These are phyloP conservation scores for Hydriomena furcata DNA, from an alignment of 2,888 invertebrate genomes.

Conservation along the genomic window DNA sequence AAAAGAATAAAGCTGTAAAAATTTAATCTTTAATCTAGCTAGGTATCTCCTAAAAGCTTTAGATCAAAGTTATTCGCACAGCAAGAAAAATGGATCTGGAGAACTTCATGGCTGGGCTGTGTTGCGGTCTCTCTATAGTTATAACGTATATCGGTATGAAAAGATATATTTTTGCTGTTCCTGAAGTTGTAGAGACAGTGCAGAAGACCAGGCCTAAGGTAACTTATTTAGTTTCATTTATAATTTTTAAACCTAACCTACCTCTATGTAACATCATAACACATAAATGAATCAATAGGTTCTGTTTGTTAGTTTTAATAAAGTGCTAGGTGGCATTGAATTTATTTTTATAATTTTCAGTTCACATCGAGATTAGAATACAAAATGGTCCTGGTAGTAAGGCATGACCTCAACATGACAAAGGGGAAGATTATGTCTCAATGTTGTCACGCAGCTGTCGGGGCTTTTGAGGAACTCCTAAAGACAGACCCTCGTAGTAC, in stretches of 20 bases:
- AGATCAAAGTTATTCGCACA: too few relatives aligned
- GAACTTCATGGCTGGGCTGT: conserved; percentile 52
- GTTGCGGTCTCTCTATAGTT: conserved; percentile 56
- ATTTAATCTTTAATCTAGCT: too few relatives aligned
- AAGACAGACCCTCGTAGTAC: conserved; percentile 85
- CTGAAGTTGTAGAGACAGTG: neutral
- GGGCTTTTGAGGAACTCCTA: conserved; percentile 89
- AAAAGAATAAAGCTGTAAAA: too few relatives aligned
- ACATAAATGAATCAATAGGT: too few relatives aligned
- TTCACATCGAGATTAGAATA: conserved; percentile 81
- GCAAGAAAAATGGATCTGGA: conserved; percentile 45
- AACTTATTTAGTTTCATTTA: conserved; percentile 2
- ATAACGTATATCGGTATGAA: conserved; percentile 48
- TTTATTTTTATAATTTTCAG: too few relatives aligned
- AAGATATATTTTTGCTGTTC: conserved; percentile 33
- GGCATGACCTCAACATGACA: conserved; percentile 96
- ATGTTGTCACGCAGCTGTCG: conserved; percentile 97
- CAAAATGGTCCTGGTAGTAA: conserved; percentile 93
- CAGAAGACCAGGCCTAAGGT: conserved; percentile 11
- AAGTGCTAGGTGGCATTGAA: too few relatives aligned
- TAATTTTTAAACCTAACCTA: too few relatives aligned
- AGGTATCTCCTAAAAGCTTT: too few relatives aligned
- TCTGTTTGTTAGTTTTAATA: too few relatives aligned
- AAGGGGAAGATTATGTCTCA: conserved; percentile 98
- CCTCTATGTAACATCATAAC: too few relatives aligned